phyloP scores from a whole-genome alignment of 2,797 vertebrate species.

The Lates japonicus region DNA sequence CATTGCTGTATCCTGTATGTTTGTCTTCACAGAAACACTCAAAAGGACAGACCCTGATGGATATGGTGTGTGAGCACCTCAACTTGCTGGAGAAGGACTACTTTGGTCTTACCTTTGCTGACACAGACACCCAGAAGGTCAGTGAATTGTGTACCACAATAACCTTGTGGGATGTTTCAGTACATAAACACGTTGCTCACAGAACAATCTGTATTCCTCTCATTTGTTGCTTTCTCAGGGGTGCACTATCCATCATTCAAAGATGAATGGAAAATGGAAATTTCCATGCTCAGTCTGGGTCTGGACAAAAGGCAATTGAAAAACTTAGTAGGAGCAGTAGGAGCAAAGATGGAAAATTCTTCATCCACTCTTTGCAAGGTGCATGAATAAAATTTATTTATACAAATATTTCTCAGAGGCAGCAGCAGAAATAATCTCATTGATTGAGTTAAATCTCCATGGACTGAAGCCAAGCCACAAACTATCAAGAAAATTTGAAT shows the following conservation, averaged over 20 bases:
- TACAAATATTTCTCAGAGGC: slow-evolving; percentile 36
- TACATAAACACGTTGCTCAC: slow-evolving; percentile 36
- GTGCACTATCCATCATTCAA: slow-evolving; percentile 50
- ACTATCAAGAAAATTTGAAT: slow-evolving; percentile 20
- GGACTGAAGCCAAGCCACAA: slow-evolving; percentile 14
- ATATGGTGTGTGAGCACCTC: slow-evolving; percentile 95
- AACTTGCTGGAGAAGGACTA: slow-evolving; percentile 99
- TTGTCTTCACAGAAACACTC: slow-evolving; percentile 91
- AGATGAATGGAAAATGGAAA: slow-evolving; percentile 62
- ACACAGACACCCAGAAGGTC: slow-evolving; percentile 97
- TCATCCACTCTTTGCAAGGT: slow-evolving; percentile 33
- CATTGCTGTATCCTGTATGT: slow-evolving; percentile 35
- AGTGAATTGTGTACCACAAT: slow-evolving; percentile 55
- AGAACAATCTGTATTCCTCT: slow-evolving; percentile 63
- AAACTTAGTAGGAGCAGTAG: slow-evolving; percentile 31
- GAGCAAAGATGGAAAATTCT: slow-evolving; percentile 29
- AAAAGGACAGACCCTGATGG: slow-evolving; percentile 93
- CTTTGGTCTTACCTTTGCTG: slow-evolving; percentile 95
- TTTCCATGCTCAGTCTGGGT: slow-evolving; percentile 23
- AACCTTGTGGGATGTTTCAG: slow-evolving; percentile 2
- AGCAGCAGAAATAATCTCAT: slow-evolving; percentile 30
- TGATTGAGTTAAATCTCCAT: slow-evolving; percentile 27
- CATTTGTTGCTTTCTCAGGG: slow-evolving; percentile 35
- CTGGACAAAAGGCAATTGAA: slow-evolving; percentile 48
- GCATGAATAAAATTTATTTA: slow-evolving; percentile 20